Evolutionary conservation across 2,888 invertebrate species (phyloP).

Genomic region (Phortica okadai): DNA sequence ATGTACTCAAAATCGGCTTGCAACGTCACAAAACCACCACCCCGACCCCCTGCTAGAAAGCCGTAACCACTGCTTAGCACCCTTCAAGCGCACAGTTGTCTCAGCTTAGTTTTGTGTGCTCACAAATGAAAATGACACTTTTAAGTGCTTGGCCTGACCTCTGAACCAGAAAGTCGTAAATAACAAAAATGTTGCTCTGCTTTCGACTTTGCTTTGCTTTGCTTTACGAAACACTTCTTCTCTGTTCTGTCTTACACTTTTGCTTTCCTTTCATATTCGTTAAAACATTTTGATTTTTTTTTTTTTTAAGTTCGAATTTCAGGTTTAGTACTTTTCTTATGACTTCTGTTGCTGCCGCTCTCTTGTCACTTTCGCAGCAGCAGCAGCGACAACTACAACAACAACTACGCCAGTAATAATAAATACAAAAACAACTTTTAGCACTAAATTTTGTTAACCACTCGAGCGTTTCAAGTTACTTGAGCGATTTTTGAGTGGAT

Average conservation of each 20-base stretch:
- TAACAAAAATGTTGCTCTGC: conserved; percentile 65
- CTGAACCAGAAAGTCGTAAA: conserved; percentile 75
- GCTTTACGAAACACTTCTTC: not conserved
- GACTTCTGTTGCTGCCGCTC: not conserved
- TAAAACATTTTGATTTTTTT: not conserved
- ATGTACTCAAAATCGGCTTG: not conserved
- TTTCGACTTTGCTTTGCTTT: conserved; percentile 36
- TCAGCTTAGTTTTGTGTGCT: not conserved
- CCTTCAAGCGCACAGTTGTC: too few species aligned
- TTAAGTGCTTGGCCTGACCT: conserved; percentile 70
- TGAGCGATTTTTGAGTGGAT: conserved; percentile 29
- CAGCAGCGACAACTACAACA: too few species aligned
- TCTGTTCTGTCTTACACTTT: not conserved
- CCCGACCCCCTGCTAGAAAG: not conserved
- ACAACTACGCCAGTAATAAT: too few species aligned
- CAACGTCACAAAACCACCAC: not conserved
- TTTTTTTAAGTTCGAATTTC: not conserved
- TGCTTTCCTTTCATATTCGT: conserved; percentile 5
- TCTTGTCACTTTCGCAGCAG: not conserved
- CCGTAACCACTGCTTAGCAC: not conserved
- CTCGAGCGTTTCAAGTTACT: conserved; percentile 29
- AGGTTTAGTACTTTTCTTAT: conserved; percentile 5
- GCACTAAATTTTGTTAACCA: conserved; percentile 68
- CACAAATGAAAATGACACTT: conserved; percentile 63
- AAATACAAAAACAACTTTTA: conserved; percentile 38